phyloP scores from a whole-genome alignment of 2,113 vertebrate species.

The Burhinus oedicnemus region DNA sequence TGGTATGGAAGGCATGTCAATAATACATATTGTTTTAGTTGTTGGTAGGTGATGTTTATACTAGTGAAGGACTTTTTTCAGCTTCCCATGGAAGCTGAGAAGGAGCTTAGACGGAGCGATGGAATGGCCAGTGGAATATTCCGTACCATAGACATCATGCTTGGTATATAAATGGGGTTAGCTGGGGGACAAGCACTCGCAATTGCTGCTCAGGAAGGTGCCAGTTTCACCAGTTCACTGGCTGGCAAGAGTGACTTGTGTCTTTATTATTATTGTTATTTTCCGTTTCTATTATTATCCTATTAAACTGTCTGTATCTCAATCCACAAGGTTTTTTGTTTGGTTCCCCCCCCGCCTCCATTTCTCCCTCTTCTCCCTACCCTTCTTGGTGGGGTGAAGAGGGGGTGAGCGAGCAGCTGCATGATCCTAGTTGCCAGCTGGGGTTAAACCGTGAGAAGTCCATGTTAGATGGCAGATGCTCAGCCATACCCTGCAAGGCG shows the following conservation, averaged over 20 bases:
- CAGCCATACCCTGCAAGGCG: accelerated
- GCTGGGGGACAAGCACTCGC: background rate
- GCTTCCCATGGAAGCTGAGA: background rate
- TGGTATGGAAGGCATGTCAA: background rate
- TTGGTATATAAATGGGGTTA: background rate
- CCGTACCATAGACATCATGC: background rate
- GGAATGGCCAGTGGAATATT: background rate
- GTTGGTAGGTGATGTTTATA: background rate
- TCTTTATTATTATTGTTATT: background rate
- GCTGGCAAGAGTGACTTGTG: background rate
- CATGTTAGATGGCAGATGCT: background rate
- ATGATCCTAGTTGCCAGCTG: background rate
- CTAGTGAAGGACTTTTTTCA: background rate
- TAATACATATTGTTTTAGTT: background rate
- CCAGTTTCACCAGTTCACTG: background rate
- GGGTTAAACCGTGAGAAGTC: background rate
- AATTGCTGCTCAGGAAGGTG: background rate
- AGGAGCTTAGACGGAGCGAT: background rate
- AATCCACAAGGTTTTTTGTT: background rate
- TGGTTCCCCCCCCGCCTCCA: background rate
- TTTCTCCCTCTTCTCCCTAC: background rate
- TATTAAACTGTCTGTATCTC: background rate
- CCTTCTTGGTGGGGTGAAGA: background rate
- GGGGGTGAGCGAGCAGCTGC: background rate
- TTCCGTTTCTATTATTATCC: background rate